Percentiles rank a stretch among this genome's conserved stretches.
These are phyloP conservation scores for Rhinichthys osculus DNA, from an alignment of 2,797 vertebrate species.

Conservation along the genomic window DNA sequence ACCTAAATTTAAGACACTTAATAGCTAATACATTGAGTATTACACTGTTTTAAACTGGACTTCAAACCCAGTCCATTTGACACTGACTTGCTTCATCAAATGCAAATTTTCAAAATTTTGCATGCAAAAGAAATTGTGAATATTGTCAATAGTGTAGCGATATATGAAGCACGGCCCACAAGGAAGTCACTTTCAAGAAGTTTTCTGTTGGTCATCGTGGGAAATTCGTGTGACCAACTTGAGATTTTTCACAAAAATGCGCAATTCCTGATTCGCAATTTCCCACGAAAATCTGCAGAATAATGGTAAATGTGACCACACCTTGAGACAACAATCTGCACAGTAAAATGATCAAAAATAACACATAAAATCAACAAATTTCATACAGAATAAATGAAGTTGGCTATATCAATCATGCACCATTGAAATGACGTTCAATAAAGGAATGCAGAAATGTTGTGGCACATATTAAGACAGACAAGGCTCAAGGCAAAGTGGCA, in stretches of 20 bases:
- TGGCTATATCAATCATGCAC: constrained; percentile 9
- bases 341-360: constrained; percentile 34
- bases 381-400: constrained; percentile 60
- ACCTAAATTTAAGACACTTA: constrained; percentile 14
- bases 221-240: background rate
- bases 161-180: background rate
- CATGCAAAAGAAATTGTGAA: background rate
- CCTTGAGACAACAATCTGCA: background rate
- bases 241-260: background rate
- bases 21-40: background rate
- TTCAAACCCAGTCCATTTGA: background rate
- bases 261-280: background rate
- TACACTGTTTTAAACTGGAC: constrained; percentile 13
- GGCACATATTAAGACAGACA: constrained; percentile 38
- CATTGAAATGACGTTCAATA: background rate
- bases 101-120: background rate
- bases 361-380: constrained; percentile 36
- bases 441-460: constrained; percentile 44
- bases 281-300: background rate
- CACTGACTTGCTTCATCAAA: background rate
- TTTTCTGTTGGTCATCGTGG: background rate
- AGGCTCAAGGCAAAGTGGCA: constrained; percentile 20
- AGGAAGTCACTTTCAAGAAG: background rate
- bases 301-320: background rate
- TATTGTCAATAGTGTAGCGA: background rate